These are phyloP conservation scores for Promerops cafer DNA, from an alignment of 2,113 vertebrate genomes.

Conservation along the genomic window DNA sequence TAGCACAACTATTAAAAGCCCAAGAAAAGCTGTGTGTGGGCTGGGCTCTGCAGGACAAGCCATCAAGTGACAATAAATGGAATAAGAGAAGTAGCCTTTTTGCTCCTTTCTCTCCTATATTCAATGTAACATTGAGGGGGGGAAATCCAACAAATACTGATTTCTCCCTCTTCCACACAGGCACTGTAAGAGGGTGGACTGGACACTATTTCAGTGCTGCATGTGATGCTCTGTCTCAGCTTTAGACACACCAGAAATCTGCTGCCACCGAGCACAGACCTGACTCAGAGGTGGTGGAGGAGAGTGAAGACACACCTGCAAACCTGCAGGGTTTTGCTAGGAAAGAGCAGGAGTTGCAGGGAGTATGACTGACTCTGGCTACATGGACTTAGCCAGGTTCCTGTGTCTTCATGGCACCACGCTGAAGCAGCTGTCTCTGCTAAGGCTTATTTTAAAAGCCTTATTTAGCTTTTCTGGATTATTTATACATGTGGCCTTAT, in stretches of 20 bases:
- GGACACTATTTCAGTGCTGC: not conserved
- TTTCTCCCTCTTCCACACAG: not conserved
- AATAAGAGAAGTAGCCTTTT: not conserved
- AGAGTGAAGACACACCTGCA: not conserved
- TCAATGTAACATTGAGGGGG: accelerated
- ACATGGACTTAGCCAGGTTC: accelerated
- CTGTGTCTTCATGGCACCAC: not conserved
- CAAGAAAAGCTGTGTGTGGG: not conserved
- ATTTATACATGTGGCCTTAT: not conserved
- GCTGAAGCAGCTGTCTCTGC: not conserved
- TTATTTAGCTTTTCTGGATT: not conserved
- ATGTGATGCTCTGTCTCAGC: not conserved
- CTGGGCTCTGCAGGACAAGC: not conserved
- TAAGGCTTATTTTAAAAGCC: not conserved
- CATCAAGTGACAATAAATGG: not conserved
- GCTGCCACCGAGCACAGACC: accelerated
- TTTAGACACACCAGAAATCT: not conserved
- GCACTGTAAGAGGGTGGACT: not conserved
- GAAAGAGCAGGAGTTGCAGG: not conserved
- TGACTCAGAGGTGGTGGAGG: not conserved
- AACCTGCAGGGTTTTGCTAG: not conserved
- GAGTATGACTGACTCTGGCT: not conserved
- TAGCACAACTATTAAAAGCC: conserved; percentile 6
- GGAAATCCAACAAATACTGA: not conserved
- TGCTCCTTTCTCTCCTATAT: not conserved